Evolutionary conservation across 2,888 invertebrate species (phyloP), one percentile per base, ranked within the genome.

Genomic region (Ichneumoninae sp.): DNA sequence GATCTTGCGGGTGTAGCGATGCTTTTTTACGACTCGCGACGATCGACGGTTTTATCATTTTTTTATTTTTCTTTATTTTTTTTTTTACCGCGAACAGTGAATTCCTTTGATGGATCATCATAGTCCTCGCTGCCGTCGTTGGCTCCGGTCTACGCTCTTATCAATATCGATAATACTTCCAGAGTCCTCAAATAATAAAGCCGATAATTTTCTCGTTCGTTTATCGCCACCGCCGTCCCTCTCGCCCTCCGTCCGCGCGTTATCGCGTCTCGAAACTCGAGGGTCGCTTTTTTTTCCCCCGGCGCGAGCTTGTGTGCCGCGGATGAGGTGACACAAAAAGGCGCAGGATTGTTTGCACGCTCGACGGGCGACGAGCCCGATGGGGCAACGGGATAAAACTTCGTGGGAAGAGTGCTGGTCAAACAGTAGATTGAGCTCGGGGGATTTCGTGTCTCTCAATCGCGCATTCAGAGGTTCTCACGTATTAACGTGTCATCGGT

Each of bases 341-440:
- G 85, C 86, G 88, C 82, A 81, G 85, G 90, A 88, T 91, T 90
- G 90, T 90, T 90, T 88, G 90, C 88, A 86, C 88, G 86, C 78
- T 79, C 82, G 86, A 87, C 26, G 26, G 57, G 83, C 89, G 86
- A 84, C 87, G 86, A 78, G 78, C 84, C 86, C 85, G 87, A 86
- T 86, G 88, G 88, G 88, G 86, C 88, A 87, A 86, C 82, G 85
- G 86, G 86, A 87, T 86, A 87, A 86, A 84, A 88, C 82, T 82
- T 87, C 87, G 87, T 86, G 87, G 80, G 87, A 89, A 87, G 85
- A 90, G 87, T 83, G 89, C 88, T 90, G 88, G 87, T 89, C 90
- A 90, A 90, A 90, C 83, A 90, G 87, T 80, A 85, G 86, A 88
- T 88, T 86, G 85, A 83, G 83, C 76, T 85, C 68, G 50, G 52